Conservation (phyloP, 2,113 vertebrate genomes). For the Emydura subglobosa region DNA sequence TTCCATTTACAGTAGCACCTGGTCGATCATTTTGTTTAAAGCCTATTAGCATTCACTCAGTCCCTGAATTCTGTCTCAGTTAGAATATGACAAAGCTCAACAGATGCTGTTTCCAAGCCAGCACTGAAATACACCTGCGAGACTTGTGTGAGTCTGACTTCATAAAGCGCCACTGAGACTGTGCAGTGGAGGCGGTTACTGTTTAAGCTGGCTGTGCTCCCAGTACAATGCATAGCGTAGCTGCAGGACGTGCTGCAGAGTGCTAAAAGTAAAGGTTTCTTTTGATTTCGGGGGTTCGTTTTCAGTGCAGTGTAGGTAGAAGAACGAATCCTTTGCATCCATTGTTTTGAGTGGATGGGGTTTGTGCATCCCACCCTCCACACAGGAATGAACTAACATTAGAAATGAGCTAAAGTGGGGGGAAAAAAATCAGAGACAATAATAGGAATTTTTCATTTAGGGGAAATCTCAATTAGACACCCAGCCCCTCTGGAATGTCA, state of each 20-base stretch:
- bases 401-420: neutral
- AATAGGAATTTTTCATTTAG: neutral
- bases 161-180: neutral
- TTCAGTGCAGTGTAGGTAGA: neutral
- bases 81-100: slow-evolving; percentile 21
- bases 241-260: neutral
- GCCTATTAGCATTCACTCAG: slow-evolving; percentile 54
- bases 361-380: neutral
- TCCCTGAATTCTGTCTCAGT: slow-evolving; percentile 51
- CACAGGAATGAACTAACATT: neutral
- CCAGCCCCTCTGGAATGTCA: neutral
- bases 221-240: accelerated
- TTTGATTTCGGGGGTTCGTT: neutral
- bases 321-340: neutral
- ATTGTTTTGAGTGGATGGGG: neutral
- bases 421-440: neutral
- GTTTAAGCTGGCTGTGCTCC: neutral
- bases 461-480: neutral
- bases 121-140: slow-evolving; percentile 48
- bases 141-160: neutral
- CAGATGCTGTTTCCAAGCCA: slow-evolving; percentile 26
- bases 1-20: slow-evolving; percentile 65
- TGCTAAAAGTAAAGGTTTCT: neutral
- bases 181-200: neutral
- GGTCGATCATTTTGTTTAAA: slow-evolving; percentile 45